phyloP scores from a whole-genome alignment of 2,888 invertebrate genomes.

The Pheosia gnoma region DNA sequence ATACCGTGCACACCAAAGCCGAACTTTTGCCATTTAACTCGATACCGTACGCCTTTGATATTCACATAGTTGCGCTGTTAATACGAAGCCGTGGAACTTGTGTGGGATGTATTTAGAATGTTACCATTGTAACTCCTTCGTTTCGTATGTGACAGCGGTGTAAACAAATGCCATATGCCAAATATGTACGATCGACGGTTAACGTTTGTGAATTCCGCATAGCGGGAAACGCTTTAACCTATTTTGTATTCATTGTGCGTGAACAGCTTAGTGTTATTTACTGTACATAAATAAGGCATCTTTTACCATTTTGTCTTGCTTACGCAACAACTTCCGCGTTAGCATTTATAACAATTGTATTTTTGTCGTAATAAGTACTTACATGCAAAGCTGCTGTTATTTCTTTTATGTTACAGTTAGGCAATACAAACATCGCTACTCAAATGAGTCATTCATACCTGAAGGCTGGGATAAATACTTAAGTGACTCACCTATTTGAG shows the following conservation, averaged over 20 bases:
- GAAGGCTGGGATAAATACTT: background rate
- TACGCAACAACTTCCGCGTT: background rate
- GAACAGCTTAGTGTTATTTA: background rate
- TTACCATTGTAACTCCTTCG: conserved; percentile 48
- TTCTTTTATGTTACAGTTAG: too few relatives aligned
- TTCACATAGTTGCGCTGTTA: conserved; percentile 52
- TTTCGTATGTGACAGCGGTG: conserved; percentile 39
- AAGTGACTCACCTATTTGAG: background rate
- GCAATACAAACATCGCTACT: background rate
- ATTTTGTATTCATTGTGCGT: conserved; percentile 20
- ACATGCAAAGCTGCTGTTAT: too few relatives aligned
- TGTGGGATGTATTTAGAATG: conserved; percentile 39
- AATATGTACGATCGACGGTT: conserved; percentile 31
- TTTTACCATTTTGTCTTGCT: background rate
- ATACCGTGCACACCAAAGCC: conserved; percentile 43
- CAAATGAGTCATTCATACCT: background rate
- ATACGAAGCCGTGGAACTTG: conserved; percentile 43
- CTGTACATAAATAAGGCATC: background rate
- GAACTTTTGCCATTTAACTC: conserved; percentile 62
- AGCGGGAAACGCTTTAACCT: conserved; percentile 20
- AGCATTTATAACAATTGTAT: too few relatives aligned
- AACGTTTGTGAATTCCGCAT: conserved; percentile 24
- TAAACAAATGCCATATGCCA: conserved; percentile 29
- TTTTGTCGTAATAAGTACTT: too few relatives aligned
- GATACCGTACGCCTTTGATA: conserved; percentile 52